Base-by-base conservation (phyloP, 2,797 vertebrate species). In the Urocyon cinereoargenteus region DNA sequence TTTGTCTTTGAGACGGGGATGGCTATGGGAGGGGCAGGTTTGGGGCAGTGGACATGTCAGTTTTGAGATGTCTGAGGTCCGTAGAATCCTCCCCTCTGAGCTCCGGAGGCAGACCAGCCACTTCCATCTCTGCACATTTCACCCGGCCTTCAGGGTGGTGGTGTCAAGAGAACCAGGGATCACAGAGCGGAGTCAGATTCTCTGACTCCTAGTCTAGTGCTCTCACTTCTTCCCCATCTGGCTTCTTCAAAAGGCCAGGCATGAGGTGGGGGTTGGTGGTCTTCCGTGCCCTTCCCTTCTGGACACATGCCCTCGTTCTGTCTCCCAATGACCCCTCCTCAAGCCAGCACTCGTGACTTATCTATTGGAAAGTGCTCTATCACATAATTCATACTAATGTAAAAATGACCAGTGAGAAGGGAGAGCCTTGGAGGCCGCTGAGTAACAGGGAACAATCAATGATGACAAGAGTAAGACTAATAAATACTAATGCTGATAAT, bases 361-460 rank as follows among this genome's bases (percentile, higher is more conserved):
- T 10, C 28, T 45, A 10, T 4, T 40, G 24, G 85, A 45, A 93
- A 92, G 55, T 18, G 26, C 0, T n/a, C 40, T 66, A 10, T 61
- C 18, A 10, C 19, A 12, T 92, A 81, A 92, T 88, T 92, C 66
- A 88, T 10, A 90, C 82, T 53, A 62, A 66, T 51, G 45, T 91
- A 66, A 68, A 62, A 24, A 77, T 49, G 34, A 31, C 13, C 78
- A 34, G 70, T 55, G 61, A 78, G 83, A 86, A 77, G 26, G 19
- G 8, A 83, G 66, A 14, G 3, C 13, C 14, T 59, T 57, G 12
- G 73, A 86, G 61, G 24, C 13, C 53, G 31, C 77, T 24, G 16
- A 75, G 75, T 61, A 90, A 49, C 0, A 57, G 34, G 3, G 31
- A 34, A 22, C 36, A 55, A 8, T 75, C n/a, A 19, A 34, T 40